A percentile compares a stretch with the other conserved stretches of the same genome.
phyloP scores from a whole-genome alignment of 2,113 vertebrate genomes.

The Nibea coibor region DNA sequence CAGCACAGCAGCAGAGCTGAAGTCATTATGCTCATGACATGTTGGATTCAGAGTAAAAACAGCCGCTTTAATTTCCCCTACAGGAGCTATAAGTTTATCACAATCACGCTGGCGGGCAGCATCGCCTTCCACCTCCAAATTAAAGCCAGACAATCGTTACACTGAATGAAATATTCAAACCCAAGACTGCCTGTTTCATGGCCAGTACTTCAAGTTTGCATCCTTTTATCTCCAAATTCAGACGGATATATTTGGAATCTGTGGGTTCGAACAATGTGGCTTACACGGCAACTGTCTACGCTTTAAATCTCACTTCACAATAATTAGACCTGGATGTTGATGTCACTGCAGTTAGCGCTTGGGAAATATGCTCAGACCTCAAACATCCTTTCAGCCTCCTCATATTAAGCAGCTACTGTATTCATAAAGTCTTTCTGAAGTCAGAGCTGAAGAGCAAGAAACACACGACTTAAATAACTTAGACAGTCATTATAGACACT shows the following conservation, averaged over 20 bases:
- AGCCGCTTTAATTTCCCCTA: not conserved
- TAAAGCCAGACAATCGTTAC: not conserved
- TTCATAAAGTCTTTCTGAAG: not conserved
- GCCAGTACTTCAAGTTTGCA: not conserved
- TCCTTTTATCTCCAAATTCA: not conserved
- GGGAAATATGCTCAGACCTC: not conserved
- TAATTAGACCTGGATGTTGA: constrained; percentile 1
- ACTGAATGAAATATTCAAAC: not conserved
- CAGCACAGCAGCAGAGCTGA: not conserved
- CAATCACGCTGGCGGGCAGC: not conserved
- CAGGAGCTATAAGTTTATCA: not conserved
- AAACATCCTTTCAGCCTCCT: not conserved
- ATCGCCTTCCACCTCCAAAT: not conserved
- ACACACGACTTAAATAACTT: not conserved
- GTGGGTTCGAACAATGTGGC: not conserved
- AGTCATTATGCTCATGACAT: not conserved
- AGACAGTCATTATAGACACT: not conserved
- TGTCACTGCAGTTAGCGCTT: constrained; percentile 12
- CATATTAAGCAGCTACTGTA: not conserved
- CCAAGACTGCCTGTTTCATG: not conserved
- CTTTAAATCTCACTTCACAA: constrained; percentile 3
- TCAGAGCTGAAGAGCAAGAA: not conserved
- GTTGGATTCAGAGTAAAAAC: not conserved
- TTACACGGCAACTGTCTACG: not conserved
- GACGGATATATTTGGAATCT: not conserved